Percentiles rank a stretch among this genome's conserved stretches.
Conservation (phyloP, 2,797 vertebrate genomes). For the Dicrostonyx torquatus region DNA sequence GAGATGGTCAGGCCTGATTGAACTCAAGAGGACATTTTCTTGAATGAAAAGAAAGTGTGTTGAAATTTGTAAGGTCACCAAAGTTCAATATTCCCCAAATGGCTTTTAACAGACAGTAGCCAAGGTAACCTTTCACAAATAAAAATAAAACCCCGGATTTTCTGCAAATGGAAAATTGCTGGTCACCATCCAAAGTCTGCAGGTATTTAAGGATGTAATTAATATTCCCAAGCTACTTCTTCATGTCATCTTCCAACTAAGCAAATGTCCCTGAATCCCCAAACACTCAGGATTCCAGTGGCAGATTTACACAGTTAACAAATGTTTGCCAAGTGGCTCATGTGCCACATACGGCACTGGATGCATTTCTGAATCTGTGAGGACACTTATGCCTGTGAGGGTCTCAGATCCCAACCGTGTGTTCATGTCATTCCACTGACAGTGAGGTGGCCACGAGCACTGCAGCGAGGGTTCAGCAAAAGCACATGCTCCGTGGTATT, state of each 20-base stretch:
- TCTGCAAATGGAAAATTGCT: constrained; percentile 47
- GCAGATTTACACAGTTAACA: background rate
- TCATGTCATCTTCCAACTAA: constrained; percentile 40
- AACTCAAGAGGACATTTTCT: constrained; percentile 28
- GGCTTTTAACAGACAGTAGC: background rate
- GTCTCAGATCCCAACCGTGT: background rate
- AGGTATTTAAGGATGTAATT: constrained; percentile 43
- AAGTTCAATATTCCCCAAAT: constrained; percentile 52
- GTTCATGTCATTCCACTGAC: background rate
- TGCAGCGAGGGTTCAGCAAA: background rate
- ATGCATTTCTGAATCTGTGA: background rate
- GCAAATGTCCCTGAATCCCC: background rate
- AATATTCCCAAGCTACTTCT: constrained; percentile 46
- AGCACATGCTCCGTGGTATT: background rate
- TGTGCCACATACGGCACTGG: background rate
- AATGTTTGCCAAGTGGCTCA: constrained; percentile 1
- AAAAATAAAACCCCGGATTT: constrained; percentile 62
- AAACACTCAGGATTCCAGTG: background rate
- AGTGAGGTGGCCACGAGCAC: background rate
- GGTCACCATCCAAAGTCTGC: constrained; percentile 38
- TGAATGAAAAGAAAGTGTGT: constrained; percentile 44
- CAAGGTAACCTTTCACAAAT: constrained; percentile 61
- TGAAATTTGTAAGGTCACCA: constrained; percentile 66
- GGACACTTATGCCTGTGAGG: background rate
- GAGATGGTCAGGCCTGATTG: background rate